Evolutionary conservation across 2,797 vertebrate genomes (phyloP).

Genomic region (Tokudaia muenninki): DNA sequence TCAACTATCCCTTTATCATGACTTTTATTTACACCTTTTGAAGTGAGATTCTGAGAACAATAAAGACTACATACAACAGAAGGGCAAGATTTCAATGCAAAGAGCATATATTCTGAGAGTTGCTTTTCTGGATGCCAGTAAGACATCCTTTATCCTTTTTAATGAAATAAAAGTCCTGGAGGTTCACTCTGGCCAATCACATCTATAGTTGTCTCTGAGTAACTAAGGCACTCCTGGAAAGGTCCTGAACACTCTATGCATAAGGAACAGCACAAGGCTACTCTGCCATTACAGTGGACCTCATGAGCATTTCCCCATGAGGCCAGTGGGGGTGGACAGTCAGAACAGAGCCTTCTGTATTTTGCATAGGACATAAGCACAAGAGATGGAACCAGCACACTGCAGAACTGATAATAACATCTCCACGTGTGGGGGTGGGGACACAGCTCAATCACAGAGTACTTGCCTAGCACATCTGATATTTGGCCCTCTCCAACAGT

Average conservation of each 20-base stretch:
- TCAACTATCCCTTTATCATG: background rate
- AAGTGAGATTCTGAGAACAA: background rate
- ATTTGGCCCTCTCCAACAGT: background rate
- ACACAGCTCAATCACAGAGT: background rate
- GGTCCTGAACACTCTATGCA: background rate
- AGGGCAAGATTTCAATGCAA: background rate
- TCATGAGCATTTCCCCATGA: background rate
- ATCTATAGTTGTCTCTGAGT: background rate
- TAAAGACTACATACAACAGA: background rate
- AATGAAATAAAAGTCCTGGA: background rate
- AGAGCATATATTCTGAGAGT: background rate
- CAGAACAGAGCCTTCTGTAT: background rate
- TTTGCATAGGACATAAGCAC: background rate
- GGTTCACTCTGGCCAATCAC: background rate
- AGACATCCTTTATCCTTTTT: background rate
- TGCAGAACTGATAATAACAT: background rate
- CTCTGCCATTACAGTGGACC: background rate
- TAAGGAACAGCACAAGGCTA: background rate
- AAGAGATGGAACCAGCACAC: background rate
- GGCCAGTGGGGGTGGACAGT: background rate
- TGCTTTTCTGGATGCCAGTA: background rate
- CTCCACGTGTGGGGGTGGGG: background rate
- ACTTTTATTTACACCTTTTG: slow-evolving; percentile 22
- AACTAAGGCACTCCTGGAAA: background rate
- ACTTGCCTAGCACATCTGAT: background rate